Base-by-base conservation (phyloP, 2,888 invertebrate genomes). In the Pachymerium ferrugineum region DNA sequence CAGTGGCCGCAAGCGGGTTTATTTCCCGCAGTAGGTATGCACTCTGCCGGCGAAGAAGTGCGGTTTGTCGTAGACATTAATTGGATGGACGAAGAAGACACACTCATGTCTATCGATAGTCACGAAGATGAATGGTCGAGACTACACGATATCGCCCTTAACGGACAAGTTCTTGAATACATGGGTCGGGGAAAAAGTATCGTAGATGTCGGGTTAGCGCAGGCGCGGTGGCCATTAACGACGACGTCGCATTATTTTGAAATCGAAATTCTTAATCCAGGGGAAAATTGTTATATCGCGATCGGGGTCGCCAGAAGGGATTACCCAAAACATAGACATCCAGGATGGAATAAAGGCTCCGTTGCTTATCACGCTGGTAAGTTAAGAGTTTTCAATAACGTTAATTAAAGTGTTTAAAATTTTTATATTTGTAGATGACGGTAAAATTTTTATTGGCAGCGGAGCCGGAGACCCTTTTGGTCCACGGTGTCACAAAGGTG, bases 271-370 rank as follows among this genome's bases (percentile, higher is more conserved):
- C 78, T 85, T 38, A 85, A 86, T 77, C 85, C 85, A 2, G 86
- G 86, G 29, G 84, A 85, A 79, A 85, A 83, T 78, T 85, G 85
- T 77, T 86, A 85, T 78, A 85, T 86, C 75, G 85, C 85, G 29
- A 85, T 86, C 76, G 86, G 86, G 54, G 79, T 86, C 42, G 85
- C 86, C 19, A 82, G 84, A 79, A 83, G 85, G 84, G 84, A 85
- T 77, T 86, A 86, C 78, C 85, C 85, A 4, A 82, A 83, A 77
- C 83, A 84, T 75, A 79, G 85, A 76, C 85, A 85, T 78, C 85
- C 85, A 28, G 86, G 86, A 2, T 86, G 86, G 86, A 85, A 85
- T 78, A 82, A 83, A 79, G 85, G 85, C n/a, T 85, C 85, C 28
- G 84, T 86, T 77, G 86, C 85, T 70, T 86, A 85, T 78, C 85